Evolutionary conservation across 2,888 invertebrate genomes (phyloP).

Genomic region (Drosophila kambysellisi): DNA sequence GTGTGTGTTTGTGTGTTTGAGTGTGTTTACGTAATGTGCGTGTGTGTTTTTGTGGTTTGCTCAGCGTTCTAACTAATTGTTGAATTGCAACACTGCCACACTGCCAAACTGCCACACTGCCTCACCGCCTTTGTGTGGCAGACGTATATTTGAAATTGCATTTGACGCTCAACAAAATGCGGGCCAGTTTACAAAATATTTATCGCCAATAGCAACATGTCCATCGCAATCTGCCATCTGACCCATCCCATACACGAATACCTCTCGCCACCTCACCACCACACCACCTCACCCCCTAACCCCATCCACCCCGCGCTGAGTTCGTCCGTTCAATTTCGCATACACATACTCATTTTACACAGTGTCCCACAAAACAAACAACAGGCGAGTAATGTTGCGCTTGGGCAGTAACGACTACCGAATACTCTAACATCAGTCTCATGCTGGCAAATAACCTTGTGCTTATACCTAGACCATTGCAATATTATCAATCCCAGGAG

Average conservation of each 20-base stretch:
- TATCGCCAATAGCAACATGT: constrained; percentile 53
- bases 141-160: constrained; percentile 58
- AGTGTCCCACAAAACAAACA: constrained; percentile 39
- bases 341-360: constrained; percentile 53
- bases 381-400: not conserved
- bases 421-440: not conserved
- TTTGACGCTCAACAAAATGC: constrained; percentile 67
- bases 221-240: constrained; percentile 23
- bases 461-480: not conserved
- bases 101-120: constrained; percentile 3
- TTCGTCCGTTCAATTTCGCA: constrained; percentile 45
- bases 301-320: not conserved
- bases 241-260: not conserved
- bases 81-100: constrained; percentile 36
- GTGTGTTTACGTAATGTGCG: constrained; percentile 41
- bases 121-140: constrained; percentile 24
- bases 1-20: constrained; percentile 17
- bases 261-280: not conserved
- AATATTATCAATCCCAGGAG: not conserved
- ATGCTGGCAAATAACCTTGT: not conserved
- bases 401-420: not conserved
- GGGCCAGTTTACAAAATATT: constrained; percentile 69
- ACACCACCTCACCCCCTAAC: not conserved
- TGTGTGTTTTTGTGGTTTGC: constrained; percentile 45
- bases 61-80: constrained; percentile 66